Evolutionary conservation across 2,113 vertebrate genomes (phyloP).

Genomic region (Dasyurus viverrinus): DNA sequence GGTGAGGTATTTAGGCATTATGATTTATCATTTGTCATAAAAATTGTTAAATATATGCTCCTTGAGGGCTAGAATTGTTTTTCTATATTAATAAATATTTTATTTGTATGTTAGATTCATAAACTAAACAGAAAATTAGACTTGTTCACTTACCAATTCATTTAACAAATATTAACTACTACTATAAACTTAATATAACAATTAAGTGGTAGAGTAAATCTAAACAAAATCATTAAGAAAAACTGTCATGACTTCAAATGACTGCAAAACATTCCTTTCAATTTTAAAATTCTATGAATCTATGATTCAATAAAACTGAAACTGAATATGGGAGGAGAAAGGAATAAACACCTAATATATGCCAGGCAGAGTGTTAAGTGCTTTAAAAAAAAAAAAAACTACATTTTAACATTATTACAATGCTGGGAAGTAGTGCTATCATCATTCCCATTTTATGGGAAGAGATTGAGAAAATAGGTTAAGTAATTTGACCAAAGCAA

Average conservation of each 20-base stretch:
- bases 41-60: background rate
- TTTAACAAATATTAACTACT: background rate
- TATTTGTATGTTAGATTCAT: background rate
- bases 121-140: background rate
- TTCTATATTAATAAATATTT: background rate
- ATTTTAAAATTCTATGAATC: background rate
- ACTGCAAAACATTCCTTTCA: background rate
- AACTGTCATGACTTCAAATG: background rate
- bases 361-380: background rate
- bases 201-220: background rate
- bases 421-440: background rate
- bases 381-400: background rate
- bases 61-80: background rate
- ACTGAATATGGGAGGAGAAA: background rate
- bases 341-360: background rate
- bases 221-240: background rate
- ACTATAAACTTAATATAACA: background rate
- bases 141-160: background rate
- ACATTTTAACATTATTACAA: background rate
- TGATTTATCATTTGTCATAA: background rate
- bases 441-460: background rate
- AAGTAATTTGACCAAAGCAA: background rate
- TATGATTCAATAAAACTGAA: background rate
- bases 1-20: background rate
- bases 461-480: background rate